Conservation (phyloP, 1,140 invertebrate species). For the Bombus huntii region DNA sequence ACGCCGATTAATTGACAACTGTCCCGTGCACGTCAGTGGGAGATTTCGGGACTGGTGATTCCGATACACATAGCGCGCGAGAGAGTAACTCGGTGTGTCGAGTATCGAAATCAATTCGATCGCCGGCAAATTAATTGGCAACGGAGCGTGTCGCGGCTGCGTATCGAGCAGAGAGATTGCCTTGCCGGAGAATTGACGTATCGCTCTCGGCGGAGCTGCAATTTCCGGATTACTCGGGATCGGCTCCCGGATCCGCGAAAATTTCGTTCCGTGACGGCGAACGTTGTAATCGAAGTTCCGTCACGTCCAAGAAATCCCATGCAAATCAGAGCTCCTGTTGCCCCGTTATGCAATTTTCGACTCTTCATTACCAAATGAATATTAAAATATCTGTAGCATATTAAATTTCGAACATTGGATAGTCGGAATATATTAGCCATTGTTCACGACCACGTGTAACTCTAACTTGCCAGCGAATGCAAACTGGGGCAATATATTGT, state of each 20-base stretch:
- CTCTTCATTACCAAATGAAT: not conserved
- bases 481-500: no score
- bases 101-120: slow-evolving; percentile 57
- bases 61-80: slow-evolving; percentile 18
- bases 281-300: not conserved
- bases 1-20: slow-evolving; percentile 57
- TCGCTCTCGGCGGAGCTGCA: slow-evolving; percentile 26
- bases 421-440: no score
- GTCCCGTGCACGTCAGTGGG: slow-evolving; percentile 41
- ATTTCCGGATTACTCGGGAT: slow-evolving; percentile 42
- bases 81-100: slow-evolving; percentile 29
- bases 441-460: no score
- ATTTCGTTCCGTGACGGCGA: not conserved
- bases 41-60: slow-evolving; percentile 31
- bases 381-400: not conserved
- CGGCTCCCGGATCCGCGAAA: not conserved
- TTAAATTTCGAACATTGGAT: no score
- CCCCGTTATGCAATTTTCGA: not conserved
- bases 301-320: not conserved
- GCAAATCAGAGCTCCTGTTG: not conserved
- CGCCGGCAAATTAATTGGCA: slow-evolving; percentile 56
- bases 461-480: no score
- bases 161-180: slow-evolving; percentile 33
- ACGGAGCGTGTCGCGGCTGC: slow-evolving; percentile 45
- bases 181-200: slow-evolving; percentile 44